Evolutionary conservation across 2,113 vertebrate species (phyloP), one percentile per base, ranked within the genome.

Genomic region (Cephalopholis sonnerati): DNA sequence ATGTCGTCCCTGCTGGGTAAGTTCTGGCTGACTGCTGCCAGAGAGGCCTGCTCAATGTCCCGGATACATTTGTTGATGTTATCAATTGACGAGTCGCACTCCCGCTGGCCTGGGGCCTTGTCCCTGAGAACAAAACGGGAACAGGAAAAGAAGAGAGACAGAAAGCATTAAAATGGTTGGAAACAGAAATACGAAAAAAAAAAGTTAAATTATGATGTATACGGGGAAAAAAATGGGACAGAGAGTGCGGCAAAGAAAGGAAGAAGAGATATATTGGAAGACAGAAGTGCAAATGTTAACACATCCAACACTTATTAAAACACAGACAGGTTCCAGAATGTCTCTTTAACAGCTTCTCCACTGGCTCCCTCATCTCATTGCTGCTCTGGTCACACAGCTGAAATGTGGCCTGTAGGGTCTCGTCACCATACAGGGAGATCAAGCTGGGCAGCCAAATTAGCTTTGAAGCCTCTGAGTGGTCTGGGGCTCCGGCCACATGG

Each of bases 21-120:
- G 83, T 96, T 98, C 93, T 99, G 98, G 92, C 98, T 99, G 89
- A 99, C 95, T 0, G 97, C 97, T 0, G 97, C 98, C 3, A 99
- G 95, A 0, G 98, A 99, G 25, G 98, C 98, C 92, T 99, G 98
- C 85, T 99, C 98, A 1, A 99, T 99, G 94, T 99, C 97, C 81
- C 98, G 95, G 94, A 99, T 98, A 92, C 97, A 98, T 68, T 95
- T 96, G 93, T 99, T 99, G 94, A 99, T 99, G 77, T 97, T 96
- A 89, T 99, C 98, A 6, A 99, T 99, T 81, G 98, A 98, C 39
- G 95, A 96, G 91, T 99, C 98, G 39, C 98, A 99, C 76, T 99
- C 98, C 5, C 98, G 93, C 94, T 99, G 98, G 55, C 98, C 98
- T 0, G 98, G 98, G 41, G 98, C 98, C 93, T 99, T 99, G 95